Evolutionary conservation across 1,140 invertebrate genomes (phyloP).

Genomic region (Macrotrachela quadricornifera): DNA sequence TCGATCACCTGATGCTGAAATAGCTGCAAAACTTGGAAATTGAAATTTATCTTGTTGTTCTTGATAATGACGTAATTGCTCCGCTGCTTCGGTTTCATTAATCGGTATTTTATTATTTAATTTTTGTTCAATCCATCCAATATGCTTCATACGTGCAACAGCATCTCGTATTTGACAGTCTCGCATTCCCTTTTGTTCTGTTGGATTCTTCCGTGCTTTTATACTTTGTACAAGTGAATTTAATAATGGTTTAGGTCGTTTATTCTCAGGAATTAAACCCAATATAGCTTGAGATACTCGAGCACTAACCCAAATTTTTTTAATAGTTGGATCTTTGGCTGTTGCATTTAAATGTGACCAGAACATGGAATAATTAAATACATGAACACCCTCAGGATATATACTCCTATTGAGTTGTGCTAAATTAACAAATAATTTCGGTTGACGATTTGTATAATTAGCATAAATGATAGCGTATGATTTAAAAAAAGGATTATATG

Average conservation of each 20-base stretch:
- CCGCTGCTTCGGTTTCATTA: not conserved
- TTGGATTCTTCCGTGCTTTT: constrained; percentile 69
- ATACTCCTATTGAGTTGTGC: not conserved
- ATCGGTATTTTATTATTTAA: too few species aligned
- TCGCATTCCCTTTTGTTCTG: constrained; percentile 68
- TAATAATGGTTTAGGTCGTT: not conserved
- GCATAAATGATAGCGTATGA: constrained; percentile 50
- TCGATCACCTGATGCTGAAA: constrained; percentile 61
- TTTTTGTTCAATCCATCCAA: not conserved
- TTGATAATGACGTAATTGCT: not conserved
- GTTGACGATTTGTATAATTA: constrained; percentile 32
- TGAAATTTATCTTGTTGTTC: constrained; percentile 49
- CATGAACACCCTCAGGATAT: not conserved
- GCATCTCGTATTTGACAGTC: constrained; percentile 40
- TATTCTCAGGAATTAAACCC: not conserved
- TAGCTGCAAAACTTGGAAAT: constrained; percentile 59
- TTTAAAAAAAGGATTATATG: constrained; percentile 87
- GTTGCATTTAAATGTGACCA: not conserved
- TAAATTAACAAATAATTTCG: not conserved
- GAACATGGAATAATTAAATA: not conserved
- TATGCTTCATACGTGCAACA: not conserved
- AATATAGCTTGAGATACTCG: not conserved
- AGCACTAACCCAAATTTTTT: too few species aligned
- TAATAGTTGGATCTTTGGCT: too few species aligned
- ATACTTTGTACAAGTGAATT: not conserved